These are phyloP conservation scores for Torymus tubicola DNA, from an alignment of 2,888 invertebrate species.

Conservation along the genomic window DNA sequence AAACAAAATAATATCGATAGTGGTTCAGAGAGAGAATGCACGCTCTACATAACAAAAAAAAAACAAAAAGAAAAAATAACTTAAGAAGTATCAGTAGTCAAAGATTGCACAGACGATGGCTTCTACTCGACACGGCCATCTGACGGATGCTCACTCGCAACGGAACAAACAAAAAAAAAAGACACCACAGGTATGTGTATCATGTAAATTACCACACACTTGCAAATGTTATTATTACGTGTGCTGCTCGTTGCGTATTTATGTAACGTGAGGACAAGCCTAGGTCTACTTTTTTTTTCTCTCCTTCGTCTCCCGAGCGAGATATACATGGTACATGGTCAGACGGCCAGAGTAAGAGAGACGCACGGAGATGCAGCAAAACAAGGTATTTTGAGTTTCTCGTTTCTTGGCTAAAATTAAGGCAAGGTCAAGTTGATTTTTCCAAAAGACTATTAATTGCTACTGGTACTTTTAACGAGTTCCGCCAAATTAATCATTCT, in stretches of 20 bases:
- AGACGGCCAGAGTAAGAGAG: background rate
- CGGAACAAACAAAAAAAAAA: conserved; percentile 33
- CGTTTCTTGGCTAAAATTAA: no score
- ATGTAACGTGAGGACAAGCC: conserved; percentile 43
- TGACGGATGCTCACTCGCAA: conserved; percentile 36
- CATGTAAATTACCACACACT: conserved; percentile 53
- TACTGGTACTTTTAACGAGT: no score
- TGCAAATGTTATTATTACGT: conserved; percentile 31
- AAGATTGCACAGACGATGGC: conserved; percentile 48
- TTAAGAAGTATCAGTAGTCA: conserved; percentile 47
- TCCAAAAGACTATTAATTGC: no score
- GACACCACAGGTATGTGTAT: conserved; percentile 22
- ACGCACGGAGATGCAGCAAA: no score
- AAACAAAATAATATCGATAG: conserved; percentile 47
- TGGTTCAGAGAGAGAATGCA: conserved; percentile 61
- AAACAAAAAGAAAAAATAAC: conserved; percentile 47
- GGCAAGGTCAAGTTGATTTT: no score
- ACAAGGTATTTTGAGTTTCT: no score
- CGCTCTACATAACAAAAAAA: conserved; percentile 64
- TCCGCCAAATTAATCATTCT: no score
- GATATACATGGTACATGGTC: conserved; percentile 27
- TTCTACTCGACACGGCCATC: conserved; percentile 42
- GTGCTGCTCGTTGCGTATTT: conserved; percentile 24
- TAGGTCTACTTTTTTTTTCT: conserved; percentile 22
- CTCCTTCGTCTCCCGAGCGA: conserved; percentile 13